Evolutionary conservation across 1,140 invertebrate species (phyloP).

Genomic region (Platyscapa corneri): DNA sequence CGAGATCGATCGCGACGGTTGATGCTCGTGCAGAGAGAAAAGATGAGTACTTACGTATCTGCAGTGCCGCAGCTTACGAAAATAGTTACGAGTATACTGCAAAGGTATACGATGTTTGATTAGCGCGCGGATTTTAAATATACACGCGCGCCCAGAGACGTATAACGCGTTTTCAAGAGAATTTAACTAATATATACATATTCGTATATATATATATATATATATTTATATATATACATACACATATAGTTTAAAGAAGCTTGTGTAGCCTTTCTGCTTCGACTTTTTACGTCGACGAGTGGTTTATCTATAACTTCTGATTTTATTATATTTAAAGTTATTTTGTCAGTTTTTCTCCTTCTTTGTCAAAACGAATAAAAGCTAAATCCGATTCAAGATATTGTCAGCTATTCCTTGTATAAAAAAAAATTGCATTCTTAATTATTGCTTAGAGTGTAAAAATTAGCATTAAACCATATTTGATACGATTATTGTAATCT

Average conservation of each 20-base stretch:
- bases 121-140: conserved; percentile 10
- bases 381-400: not conserved
- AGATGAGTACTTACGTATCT: conserved; percentile 33
- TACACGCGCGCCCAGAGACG: not conserved
- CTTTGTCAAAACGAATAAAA: not conserved
- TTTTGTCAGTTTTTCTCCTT: conserved; percentile 40
- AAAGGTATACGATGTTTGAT: conserved; percentile 35
- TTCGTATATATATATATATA: conserved; percentile 44
- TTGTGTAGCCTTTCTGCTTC: conserved; percentile 22
- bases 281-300: conserved; percentile 17
- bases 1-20: not conserved
- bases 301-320: conserved; percentile 33
- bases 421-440: not conserved
- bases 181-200: conserved; percentile 41
- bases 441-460: too few relatives aligned
- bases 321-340: conserved; percentile 42
- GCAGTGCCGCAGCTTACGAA: conserved; percentile 6
- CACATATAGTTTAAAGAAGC: conserved; percentile 46
- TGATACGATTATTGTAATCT: not conserved
- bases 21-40: not conserved
- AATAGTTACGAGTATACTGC: not conserved
- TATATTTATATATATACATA: conserved; percentile 43
- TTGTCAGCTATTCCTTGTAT: not conserved
- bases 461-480: not conserved
- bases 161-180: conserved; percentile 8